These are phyloP conservation scores for Serinus canaria DNA, from an alignment of 2,113 vertebrate genomes.

Conservation along the genomic window DNA sequence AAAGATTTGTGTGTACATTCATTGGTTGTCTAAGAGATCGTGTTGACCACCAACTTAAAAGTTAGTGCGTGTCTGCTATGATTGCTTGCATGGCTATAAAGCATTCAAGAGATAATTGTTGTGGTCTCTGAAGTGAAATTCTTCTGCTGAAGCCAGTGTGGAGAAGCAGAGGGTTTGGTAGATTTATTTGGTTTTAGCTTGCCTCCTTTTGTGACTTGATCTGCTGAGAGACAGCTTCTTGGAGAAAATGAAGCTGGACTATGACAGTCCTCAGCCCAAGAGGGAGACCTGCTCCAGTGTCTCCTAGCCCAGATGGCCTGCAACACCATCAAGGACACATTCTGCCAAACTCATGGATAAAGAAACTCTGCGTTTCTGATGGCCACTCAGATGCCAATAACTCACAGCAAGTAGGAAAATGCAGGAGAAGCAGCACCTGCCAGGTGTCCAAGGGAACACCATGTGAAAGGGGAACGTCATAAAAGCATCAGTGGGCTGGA, in stretches of 20 bases:
- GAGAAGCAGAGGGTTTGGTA: background rate
- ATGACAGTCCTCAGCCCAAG: background rate
- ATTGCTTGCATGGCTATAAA: constrained; percentile 35
- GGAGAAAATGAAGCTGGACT: background rate
- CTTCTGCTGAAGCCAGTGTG: fast-evolving
- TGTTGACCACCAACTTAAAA: background rate
- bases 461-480: background rate
- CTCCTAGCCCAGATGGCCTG: background rate
- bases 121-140: background rate
- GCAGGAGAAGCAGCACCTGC: background rate
- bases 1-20: constrained; percentile 19
- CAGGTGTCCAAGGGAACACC: background rate
- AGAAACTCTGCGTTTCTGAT: background rate
- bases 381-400: background rate
- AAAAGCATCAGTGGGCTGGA: background rate
- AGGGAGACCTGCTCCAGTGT: background rate
- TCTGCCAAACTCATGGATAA: background rate
- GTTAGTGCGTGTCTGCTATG: background rate
- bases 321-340: background rate
- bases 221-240: background rate
- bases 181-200: constrained; percentile 31
- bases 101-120: constrained; percentile 4
- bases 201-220: background rate
- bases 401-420: background rate
- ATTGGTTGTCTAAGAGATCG: background rate